Percentiles rank a stretch among this genome's conserved stretches.
These are phyloP conservation scores for Sesamia nonagrioides DNA, from an alignment of 1,140 invertebrate species.

Conservation along the genomic window DNA sequence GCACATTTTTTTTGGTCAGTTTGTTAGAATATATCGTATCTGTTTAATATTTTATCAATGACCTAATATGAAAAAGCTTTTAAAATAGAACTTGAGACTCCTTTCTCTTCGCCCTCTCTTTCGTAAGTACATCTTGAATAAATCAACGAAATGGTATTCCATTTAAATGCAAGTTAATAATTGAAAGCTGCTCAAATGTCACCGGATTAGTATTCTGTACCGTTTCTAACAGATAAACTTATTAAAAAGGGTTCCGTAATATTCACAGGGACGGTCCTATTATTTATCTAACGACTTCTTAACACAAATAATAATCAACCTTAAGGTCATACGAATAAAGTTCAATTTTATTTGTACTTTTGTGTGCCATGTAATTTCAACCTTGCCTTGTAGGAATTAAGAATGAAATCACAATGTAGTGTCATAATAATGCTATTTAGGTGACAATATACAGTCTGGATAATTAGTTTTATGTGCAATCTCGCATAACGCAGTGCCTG, in stretches of 20 bases:
- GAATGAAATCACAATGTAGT: background rate
- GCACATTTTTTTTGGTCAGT: no score
- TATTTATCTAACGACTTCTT: slow-evolving; percentile 6
- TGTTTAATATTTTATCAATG: no score
- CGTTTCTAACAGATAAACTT: background rate
- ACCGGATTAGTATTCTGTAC: background rate
- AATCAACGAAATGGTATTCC: background rate
- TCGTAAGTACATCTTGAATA: background rate
- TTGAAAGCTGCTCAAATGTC: background rate
- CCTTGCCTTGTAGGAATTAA: background rate
- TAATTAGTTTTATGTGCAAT: slow-evolving; percentile 35
- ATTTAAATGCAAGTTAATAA: background rate
- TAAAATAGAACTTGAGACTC: background rate
- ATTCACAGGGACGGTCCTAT: background rate
- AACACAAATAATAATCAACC: background rate
- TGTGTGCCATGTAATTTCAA: background rate
- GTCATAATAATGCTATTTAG: slow-evolving; percentile 19
- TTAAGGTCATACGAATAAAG: background rate
- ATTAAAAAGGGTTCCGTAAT: slow-evolving; percentile 16
- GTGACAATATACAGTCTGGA: slow-evolving; percentile 11
- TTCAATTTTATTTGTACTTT: background rate
- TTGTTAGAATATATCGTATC: no score
- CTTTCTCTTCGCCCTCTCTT: background rate
- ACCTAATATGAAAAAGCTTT: no score
- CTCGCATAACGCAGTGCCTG: background rate